Evolutionary conservation across 2,113 vertebrate genomes (phyloP), one percentile per base, ranked within the genome.

Genomic region (Vicugna pacos): DNA sequence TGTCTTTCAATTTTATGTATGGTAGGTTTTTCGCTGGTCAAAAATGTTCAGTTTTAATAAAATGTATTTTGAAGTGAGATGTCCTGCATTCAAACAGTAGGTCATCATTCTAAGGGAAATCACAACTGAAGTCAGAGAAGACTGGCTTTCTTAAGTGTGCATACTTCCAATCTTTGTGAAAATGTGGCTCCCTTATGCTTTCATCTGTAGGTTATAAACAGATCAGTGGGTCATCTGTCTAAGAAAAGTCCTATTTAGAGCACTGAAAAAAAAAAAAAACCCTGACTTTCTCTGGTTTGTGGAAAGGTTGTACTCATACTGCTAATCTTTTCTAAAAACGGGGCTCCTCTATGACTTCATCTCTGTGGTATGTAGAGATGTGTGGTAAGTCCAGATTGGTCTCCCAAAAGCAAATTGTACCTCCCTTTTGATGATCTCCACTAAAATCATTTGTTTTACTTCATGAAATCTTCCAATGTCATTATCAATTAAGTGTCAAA

Each of bases 401-500:
- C 73, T 91, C 22, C 60, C 35, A 91, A 81, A 87, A 92, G 82
- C 35, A 67, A 91, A 81, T 52, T 86, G 3, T 42, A 28, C 46
- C 82, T 87, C 17, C 35, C 26, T 83, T 88, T 65, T 89, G 38
- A 62, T 82, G 20, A 52, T 86, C 8, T 73, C 80, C 76, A 84
- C 58, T 89, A 92, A 95, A 91, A 91, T 60, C 42, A 82, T 73
- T 90, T 89, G 32, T 69, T 92, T 75, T 75, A 86, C 19, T 77
- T 96, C 83, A 73, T 82, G 54, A 89, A 93, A 69, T 73, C 24
- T 85, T 67, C 65, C 64, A 94, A 42, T 76, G 64, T 19, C 58
- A 83, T 85, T 89, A 89, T 77, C 48, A 91, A 79, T 88, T 85
- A 38, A 69, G 50, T 32, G 46, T 22, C 6, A 81, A 96, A 93